Evolutionary conservation across 2,797 vertebrate species (phyloP).

Genomic region (Eidolon dupreanum): DNA sequence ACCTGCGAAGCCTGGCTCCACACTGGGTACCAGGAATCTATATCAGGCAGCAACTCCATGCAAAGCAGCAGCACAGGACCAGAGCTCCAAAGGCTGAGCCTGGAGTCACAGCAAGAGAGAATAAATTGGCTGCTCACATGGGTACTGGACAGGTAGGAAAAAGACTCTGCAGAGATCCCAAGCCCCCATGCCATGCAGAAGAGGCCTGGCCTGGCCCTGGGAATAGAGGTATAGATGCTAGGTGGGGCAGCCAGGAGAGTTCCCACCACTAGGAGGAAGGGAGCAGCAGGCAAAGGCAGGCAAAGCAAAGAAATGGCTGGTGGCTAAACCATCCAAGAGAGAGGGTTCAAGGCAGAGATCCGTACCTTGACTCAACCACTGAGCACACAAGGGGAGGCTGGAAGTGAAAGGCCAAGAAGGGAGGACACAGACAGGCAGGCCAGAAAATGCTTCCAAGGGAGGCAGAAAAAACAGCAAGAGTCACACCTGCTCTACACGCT

Average conservation of each 20-base stretch:
- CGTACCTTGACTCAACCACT: neutral
- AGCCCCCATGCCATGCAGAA: neutral
- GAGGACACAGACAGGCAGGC: neutral
- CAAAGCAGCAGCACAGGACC: neutral
- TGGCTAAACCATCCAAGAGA: neutral
- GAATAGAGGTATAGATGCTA: neutral
- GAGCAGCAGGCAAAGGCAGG: neutral
- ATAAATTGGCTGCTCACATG: rapidly evolving
- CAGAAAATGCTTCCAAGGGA: neutral
- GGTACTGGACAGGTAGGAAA: neutral
- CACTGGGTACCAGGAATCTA: neutral
- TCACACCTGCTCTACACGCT: rapidly evolving
- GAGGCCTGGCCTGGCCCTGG: neutral
- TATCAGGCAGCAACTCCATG: neutral
- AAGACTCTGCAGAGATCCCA: neutral
- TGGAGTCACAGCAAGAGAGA: neutral
- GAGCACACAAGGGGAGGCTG: too few species aligned
- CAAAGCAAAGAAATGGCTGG: neutral
- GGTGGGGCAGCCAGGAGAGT: neutral
- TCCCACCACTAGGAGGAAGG: neutral
- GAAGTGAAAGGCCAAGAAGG: neutral
- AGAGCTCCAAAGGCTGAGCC: neutral
- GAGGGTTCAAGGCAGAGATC: neutral
- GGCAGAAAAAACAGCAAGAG: rapidly evolving
- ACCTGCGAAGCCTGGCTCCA: neutral